Conservation (phyloP, 2,888 invertebrate species). For the Drosophila formosana region DNA sequence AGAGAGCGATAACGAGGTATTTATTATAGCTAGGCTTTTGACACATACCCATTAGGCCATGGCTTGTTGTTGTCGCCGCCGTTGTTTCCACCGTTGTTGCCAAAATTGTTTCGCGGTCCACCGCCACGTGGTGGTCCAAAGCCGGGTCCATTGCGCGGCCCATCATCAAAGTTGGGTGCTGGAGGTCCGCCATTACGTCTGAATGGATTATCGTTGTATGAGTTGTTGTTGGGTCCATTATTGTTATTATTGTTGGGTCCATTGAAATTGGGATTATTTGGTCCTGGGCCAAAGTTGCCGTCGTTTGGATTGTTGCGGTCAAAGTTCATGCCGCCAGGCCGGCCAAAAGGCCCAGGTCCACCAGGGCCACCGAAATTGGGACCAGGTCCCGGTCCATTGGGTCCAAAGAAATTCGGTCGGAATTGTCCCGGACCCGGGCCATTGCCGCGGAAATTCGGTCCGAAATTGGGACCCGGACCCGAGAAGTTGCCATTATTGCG, state of each 20-base stretch:
- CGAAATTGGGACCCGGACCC: conserved; percentile 39
- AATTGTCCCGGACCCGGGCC: conserved; percentile 30
- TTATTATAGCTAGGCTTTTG: conserved; percentile 5
- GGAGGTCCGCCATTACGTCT: conserved; percentile 60
- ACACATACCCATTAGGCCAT: conserved; percentile 73
- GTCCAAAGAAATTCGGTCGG: conserved; percentile 47
- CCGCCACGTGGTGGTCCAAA: conserved; percentile 34
- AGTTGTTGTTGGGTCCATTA: conserved; percentile 4
- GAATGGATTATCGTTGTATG: conserved; percentile 73
- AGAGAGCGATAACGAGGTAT: conserved; percentile 1
- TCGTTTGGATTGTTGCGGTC: conserved; percentile 30
- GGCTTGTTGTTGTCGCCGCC: conserved; percentile 42
- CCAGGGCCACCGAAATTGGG: conserved; percentile 22
- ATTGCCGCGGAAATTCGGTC: conserved; percentile 38
- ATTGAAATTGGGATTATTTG: conserved; percentile 38
- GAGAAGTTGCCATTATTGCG: conserved; percentile 35
- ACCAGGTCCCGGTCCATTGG: conserved; percentile 44
- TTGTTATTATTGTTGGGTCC: conserved; percentile 30
- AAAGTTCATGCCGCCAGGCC: conserved; percentile 13
- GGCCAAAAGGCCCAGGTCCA: conserved; percentile 23
- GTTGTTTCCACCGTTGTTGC: conserved; percentile 28
- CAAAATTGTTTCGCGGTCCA: conserved; percentile 33
- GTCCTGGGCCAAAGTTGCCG: conserved; percentile 20
- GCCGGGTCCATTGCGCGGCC: conserved; percentile 27
- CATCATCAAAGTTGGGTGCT: conserved; percentile 43